phyloP scores from a whole-genome alignment of 2,888 invertebrate genomes.

The Syritta pipiens region DNA sequence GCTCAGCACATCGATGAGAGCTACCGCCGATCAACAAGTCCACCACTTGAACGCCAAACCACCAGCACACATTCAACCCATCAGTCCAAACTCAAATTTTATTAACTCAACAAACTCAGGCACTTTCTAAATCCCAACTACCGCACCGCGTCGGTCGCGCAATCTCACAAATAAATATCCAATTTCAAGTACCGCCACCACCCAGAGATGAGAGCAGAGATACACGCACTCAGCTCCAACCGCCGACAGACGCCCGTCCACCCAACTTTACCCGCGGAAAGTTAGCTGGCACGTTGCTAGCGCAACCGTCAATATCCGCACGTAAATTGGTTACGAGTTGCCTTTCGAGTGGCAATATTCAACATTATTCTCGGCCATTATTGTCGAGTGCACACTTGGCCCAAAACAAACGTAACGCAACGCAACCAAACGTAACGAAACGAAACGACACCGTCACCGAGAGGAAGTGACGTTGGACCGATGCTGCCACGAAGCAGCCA shows the following conservation, averaged over 20 bases:
- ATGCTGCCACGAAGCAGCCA: background rate
- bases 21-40: too few relatives aligned
- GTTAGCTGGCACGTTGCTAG: conserved; percentile 27
- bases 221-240: too few relatives aligned
- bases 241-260: too few relatives aligned
- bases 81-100: too few relatives aligned
- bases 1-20: too few relatives aligned
- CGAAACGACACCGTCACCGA: background rate
- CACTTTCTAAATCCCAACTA: too few relatives aligned
- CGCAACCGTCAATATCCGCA: conserved; percentile 34
- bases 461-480: background rate
- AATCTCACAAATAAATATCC: conserved; percentile 8
- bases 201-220: too few relatives aligned
- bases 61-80: too few relatives aligned
- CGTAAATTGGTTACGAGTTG: conserved; percentile 40
- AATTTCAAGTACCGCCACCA: conserved; percentile 1
- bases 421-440: conserved; percentile 7
- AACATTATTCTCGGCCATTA: conserved; percentile 35
- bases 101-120: too few relatives aligned
- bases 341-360: conserved; percentile 46
- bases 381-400: conserved; percentile 30
- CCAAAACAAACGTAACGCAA: background rate
- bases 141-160: too few relatives aligned
- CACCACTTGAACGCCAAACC: too few relatives aligned
- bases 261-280: too few relatives aligned